Evolutionary conservation across 2,797 vertebrate species (phyloP), one percentile per base, ranked within the genome.

Genomic region (Melanotaenia pygmaea): DNA sequence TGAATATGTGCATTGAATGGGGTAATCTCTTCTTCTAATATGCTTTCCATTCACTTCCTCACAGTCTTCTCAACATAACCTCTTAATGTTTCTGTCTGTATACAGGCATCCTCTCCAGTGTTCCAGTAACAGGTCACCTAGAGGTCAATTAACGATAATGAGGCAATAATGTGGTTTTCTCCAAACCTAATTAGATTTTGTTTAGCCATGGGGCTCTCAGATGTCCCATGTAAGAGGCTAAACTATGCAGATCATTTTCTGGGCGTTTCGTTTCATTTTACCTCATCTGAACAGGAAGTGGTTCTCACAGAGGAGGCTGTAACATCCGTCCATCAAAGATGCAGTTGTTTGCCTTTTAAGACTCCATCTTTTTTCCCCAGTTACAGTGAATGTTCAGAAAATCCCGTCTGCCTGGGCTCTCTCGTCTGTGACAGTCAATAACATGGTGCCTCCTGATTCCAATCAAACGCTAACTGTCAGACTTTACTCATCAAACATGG

Each of bases 71-170:
- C 83, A 76, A 77, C 80, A 79, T 80, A 89, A 81, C 76, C 79
- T 73, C 79, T 85, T 93, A 92, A 89, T 93, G 89, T 86, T 90
- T 89, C 80, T 89, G 76, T 91, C 86, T 84, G 85, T 87, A 92
- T 51, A 76, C 89, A 90, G 82, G 88, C 90, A 88, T 93, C 91
- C 91, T 94, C 89, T 86, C 57, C 86, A 84, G 82, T 79, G 67
- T 93, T 93, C 93, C 93, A 92, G 92, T 93, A 94, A 94, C 94
- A 92, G 92, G 92, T 94, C 92, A 93, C 85, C 64, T 50, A 91
- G 92, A 94, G 93, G 94, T 94, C 93, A 94, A 93, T 94, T 93
- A 94, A 87, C 83, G 4, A 81, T 94, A 94, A 95, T 92, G 92
- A 94, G 66, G 83, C 85, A 89, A 90, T 94, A 94, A 95, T 93